Conservation (phyloP, 2,797 vertebrate species). For the Sebastes vulpes region DNA sequence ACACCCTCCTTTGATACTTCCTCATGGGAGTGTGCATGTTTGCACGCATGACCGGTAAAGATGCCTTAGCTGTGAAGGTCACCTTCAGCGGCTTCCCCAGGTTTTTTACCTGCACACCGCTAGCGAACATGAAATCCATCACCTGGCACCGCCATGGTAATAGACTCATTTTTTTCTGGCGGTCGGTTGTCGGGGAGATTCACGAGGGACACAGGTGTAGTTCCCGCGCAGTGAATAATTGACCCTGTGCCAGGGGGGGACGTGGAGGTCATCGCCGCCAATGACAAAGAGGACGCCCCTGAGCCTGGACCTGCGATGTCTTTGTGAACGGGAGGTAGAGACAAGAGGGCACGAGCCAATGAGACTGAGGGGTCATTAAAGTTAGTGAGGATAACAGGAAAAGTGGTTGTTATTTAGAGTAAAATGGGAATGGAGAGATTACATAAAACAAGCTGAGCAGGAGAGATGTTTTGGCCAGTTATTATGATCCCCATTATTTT, state of each 20-base stretch:
- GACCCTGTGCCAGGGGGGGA: slow-evolving; percentile 80
- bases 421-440: slow-evolving; percentile 6
- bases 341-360: slow-evolving; percentile 33
- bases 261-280: slow-evolving; percentile 74
- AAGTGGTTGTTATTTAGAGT: slow-evolving; percentile 1
- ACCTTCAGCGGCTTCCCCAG: slow-evolving; percentile 79
- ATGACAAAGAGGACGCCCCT: slow-evolving; percentile 82
- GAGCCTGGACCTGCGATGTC: slow-evolving; percentile 40
- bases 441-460: background rate
- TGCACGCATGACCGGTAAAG: slow-evolving; percentile 59
- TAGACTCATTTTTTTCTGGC: slow-evolving; percentile 81
- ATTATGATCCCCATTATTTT: background rate
- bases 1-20: slow-evolving; percentile 38
- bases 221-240: slow-evolving; percentile 85
- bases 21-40: slow-evolving; percentile 73
- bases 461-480: background rate
- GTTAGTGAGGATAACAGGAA: slow-evolving; percentile 4
- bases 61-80: slow-evolving; percentile 80
- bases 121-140: slow-evolving; percentile 84
- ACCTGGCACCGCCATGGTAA: slow-evolving; percentile 83
- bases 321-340: slow-evolving; percentile 34
- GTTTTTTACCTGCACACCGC: slow-evolving; percentile 80
- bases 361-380: slow-evolving; percentile 53
- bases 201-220: slow-evolving; percentile 85
- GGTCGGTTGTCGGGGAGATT: slow-evolving; percentile 76